Evolutionary conservation across 1,140 invertebrate genomes (phyloP), one percentile per base, ranked within the genome.

Genomic region (Brachionus rubens): DNA sequence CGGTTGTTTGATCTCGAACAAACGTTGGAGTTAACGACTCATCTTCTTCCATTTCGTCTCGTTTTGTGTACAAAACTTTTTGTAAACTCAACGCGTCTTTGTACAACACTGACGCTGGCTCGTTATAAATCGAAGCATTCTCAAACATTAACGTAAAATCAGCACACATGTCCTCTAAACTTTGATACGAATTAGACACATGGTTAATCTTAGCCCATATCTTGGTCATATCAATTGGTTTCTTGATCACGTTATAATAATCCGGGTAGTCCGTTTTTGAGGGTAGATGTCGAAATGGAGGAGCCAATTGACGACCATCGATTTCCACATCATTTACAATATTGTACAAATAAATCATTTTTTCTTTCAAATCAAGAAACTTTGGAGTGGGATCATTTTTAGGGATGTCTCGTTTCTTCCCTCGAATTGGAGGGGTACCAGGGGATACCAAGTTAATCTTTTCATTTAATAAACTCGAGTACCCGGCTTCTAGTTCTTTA

Each of bases 91-190:
- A 6, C 19, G 72, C 72, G n/a, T 76, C 89, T 86, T 98, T 98
- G 83, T 99, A 99, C 79, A 99, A 96, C 82, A 96, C 92, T 0
- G 95, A 98, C 83, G 98, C 95, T 0, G 96, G 96, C 83, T 99
- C 96, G 84, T 99, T 99, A 83, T 96, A 99, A 85, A 96, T 96
- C 86, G 94, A 98, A 28, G 96, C 96, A 84, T 99, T 99, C 80
- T 99, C 95, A 84, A 99, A 96, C 93, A 99, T 97, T 14, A 97
- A 86, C 78, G 94, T 90, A 81, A 98, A 92, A 85, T 99, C 96
- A 0, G 90, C 89, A 0, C 94, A 90, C 46, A 98, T 85, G 78
- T 97, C 93, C 65, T 96, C 94, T 7, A 98, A 85, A 75, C 87
- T 90, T 14, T 91, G 90, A 82, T 99, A 99, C 78, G 89, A 88